Conservation (phyloP, 2,888 invertebrate genomes). For the Leucoptera coffeella region DNA sequence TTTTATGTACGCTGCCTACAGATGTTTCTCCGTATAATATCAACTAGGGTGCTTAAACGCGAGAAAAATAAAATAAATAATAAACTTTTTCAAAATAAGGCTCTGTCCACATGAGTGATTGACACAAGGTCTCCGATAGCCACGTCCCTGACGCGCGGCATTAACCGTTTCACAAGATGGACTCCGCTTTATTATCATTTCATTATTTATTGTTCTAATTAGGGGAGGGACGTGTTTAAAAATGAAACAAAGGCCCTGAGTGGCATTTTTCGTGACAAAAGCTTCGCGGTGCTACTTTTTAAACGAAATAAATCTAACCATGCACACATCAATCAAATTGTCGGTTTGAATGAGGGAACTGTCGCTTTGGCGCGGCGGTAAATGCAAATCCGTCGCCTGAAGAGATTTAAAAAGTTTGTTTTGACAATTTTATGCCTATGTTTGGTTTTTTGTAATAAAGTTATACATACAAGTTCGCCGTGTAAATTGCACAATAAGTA, state of each 20-base stretch:
- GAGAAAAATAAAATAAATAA: too few relatives aligned
- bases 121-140: slow-evolving; percentile 39
- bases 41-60: too few relatives aligned
- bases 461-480: too few relatives aligned
- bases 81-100: slow-evolving; percentile 48
- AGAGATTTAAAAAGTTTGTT: too few relatives aligned
- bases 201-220: slow-evolving; percentile 53
- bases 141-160: slow-evolving; percentile 34
- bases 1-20: too few relatives aligned
- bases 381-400: too few relatives aligned
- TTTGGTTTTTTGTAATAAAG: too few relatives aligned
- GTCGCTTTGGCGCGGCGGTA: too few relatives aligned
- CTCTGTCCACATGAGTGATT: slow-evolving; percentile 52
- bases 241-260: slow-evolving; percentile 44
- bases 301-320: slow-evolving; percentile 45
- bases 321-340: slow-evolving; percentile 47
- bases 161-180: slow-evolving; percentile 44
- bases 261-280: slow-evolving; percentile 29
- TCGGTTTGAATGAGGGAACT: slow-evolving; percentile 38
- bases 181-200: slow-evolving; percentile 48
- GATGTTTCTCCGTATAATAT: too few relatives aligned
- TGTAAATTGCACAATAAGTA: too few relatives aligned
- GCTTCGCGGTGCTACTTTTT: slow-evolving; percentile 36
- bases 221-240: slow-evolving; percentile 44
- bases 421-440: too few relatives aligned